Percentiles rank a stretch among this genome's conserved stretches.
Conservation (phyloP, 2,797 vertebrate species). For the Botia almorhae region DNA sequence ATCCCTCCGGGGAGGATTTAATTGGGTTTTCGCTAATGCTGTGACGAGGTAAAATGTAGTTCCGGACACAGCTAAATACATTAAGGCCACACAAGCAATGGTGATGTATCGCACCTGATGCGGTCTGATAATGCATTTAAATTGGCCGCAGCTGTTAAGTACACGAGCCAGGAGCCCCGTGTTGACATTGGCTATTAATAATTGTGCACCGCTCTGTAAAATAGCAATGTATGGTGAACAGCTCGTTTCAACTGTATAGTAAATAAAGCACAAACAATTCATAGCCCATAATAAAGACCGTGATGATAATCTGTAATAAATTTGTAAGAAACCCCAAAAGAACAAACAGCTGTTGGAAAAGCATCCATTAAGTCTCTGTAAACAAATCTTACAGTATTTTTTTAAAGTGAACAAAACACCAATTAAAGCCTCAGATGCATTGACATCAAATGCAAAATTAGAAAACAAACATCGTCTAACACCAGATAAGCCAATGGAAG, state of each 20-base stretch:
- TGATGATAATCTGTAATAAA: no score
- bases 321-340: no score
- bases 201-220: slow-evolving; percentile 13
- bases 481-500: not conserved
- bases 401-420: no score
- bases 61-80: slow-evolving; percentile 38
- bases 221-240: not conserved
- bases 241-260: no score
- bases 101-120: slow-evolving; percentile 65
- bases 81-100: slow-evolving; percentile 41
- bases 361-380: no score
- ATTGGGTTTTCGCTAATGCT: slow-evolving; percentile 56
- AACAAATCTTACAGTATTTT: no score
- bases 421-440: no score
- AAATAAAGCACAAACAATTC: no score
- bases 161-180: slow-evolving; percentile 31
- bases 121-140: slow-evolving; percentile 45
- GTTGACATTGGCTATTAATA: slow-evolving; percentile 39
- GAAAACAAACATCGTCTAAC: not conserved
- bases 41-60: slow-evolving; percentile 29
- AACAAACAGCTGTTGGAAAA: no score
- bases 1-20: slow-evolving; percentile 48
- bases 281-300: no score
- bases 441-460: no score
- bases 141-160: slow-evolving; percentile 47